A percentile compares a stretch with the other conserved stretches of the same genome.
phyloP scores from a whole-genome alignment of 2,113 vertebrate genomes.

The Pluvialis apricaria region DNA sequence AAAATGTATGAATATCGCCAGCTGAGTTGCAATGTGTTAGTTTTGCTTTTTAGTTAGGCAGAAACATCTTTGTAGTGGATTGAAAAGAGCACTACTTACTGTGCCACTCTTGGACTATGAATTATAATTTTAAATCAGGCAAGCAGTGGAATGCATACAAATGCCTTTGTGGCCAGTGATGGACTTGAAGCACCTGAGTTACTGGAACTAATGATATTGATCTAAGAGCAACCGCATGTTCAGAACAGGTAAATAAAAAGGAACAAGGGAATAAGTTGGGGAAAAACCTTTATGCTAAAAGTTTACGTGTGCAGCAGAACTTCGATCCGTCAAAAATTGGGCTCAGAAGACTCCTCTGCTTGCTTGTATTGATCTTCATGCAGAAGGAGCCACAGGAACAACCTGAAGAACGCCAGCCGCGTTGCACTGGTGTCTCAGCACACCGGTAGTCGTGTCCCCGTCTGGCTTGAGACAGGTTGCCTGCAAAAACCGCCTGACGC shows the following conservation, averaged over 20 bases:
- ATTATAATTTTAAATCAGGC: constrained; percentile 68
- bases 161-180: constrained; percentile 65
- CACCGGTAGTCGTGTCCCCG: not conserved
- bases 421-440: not conserved
- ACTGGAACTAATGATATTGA: constrained; percentile 57
- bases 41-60: constrained; percentile 62
- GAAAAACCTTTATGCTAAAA: not conserved
- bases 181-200: constrained; percentile 65
- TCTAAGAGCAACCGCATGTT: constrained; percentile 57
- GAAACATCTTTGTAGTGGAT: constrained; percentile 59
- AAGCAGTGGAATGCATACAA: constrained; percentile 62
- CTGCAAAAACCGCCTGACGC: not conserved
- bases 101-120: constrained; percentile 53
- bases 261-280: not conserved
- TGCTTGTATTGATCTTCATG: not conserved
- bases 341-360: not conserved
- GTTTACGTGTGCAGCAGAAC: not conserved
- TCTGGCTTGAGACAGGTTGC: not conserved
- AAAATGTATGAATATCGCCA: constrained; percentile 42
- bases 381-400: not conserved
- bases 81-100: constrained; percentile 56
- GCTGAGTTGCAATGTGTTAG: constrained; percentile 55
- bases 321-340: not conserved
- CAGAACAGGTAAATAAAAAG: constrained; percentile 64
- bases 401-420: not conserved